phyloP scores from a whole-genome alignment of 2,888 invertebrate genomes.

The Eucera pruinosa region DNA sequence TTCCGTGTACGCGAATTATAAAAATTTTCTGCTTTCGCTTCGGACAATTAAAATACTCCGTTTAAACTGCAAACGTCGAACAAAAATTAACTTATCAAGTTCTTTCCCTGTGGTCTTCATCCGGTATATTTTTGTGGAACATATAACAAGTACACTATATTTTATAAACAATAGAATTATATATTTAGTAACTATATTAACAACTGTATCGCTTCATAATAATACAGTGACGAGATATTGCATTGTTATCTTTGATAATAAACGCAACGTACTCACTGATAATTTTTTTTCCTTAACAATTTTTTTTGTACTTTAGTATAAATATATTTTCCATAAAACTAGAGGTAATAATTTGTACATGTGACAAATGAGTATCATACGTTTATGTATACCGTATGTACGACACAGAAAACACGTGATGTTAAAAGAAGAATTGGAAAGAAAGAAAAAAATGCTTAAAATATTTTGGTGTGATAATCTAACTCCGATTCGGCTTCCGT shows the following conservation, averaged over 20 bases:
- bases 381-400: slow-evolving; percentile 22
- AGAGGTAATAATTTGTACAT: slow-evolving; percentile 54
- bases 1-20: too few relatives aligned
- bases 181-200: slow-evolving; percentile 73
- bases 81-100: too few relatives aligned
- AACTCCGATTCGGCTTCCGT: slow-evolving; percentile 92
- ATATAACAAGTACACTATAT: slow-evolving; percentile 50
- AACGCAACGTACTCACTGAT: slow-evolving; percentile 37
- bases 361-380: slow-evolving; percentile 44
- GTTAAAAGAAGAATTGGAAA: slow-evolving; percentile 29
- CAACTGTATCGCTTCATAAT: slow-evolving; percentile 66
- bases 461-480: slow-evolving; percentile 82
- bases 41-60: too few relatives aligned
- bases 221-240: slow-evolving; percentile 44
- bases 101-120: too few relatives aligned
- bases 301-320: slow-evolving; percentile 70
- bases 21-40: too few relatives aligned
- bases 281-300: slow-evolving; percentile 46
- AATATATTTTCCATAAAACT: slow-evolving; percentile 50
- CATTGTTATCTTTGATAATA: slow-evolving; percentile 49
- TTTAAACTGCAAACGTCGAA: too few relatives aligned
- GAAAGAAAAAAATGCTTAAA: slow-evolving; percentile 66
- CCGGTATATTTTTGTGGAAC: neutral
- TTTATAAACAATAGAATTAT: slow-evolving; percentile 75
- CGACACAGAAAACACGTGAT: slow-evolving; percentile 7